Base-by-base conservation (phyloP, 2,888 invertebrate genomes). In the Chelonus formosanus region DNA sequence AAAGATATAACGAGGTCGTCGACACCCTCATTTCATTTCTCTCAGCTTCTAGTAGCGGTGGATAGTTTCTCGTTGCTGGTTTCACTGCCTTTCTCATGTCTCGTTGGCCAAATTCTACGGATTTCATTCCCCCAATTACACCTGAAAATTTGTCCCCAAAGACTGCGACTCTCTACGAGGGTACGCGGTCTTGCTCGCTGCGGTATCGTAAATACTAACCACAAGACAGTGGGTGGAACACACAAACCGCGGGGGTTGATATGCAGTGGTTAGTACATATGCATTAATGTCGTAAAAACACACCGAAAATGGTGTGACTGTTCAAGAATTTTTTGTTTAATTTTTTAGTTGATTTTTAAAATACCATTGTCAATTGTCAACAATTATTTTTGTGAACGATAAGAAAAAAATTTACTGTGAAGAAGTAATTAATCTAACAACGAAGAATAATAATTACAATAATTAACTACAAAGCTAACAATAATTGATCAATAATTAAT, bases 51-150 rank as follows among this genome's bases (percentile, higher is more conserved):
- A 54, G 8, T 61, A 10, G 47, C 36, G 32, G 20, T 56, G 8
- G 40, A 34, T 47, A 32, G 32, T 35, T 43, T 10, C 43, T 50
- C 44, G 34, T 50, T 50, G 36, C 52, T 36, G 20, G 53, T 43
- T 65, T 40, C 48, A 32, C 3, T 45, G 44, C 43, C 45, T 63
- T 20, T 20, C 35, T 56, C 53, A 8, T 4, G 20, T 36, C 43
- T 43, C 55, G 63, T 52, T 58, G 61, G 60, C 55, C n/a, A 76
- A 80, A 80, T 80, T 76, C 76, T 74, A 75, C 74, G 76, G 75
- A 80, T 81, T 80, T 81, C 78, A 81, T 81, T 78, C 71, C 72
- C 73, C 77, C 80, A 79, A 80, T 81, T 81, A 81, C 77, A 78
- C 75, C 73, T 71, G 77, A 71, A 74, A 79, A 80, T 77, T 80